These are phyloP conservation scores for Strix aluco DNA, from an alignment of 2,113 vertebrate species.

Conservation along the genomic window DNA sequence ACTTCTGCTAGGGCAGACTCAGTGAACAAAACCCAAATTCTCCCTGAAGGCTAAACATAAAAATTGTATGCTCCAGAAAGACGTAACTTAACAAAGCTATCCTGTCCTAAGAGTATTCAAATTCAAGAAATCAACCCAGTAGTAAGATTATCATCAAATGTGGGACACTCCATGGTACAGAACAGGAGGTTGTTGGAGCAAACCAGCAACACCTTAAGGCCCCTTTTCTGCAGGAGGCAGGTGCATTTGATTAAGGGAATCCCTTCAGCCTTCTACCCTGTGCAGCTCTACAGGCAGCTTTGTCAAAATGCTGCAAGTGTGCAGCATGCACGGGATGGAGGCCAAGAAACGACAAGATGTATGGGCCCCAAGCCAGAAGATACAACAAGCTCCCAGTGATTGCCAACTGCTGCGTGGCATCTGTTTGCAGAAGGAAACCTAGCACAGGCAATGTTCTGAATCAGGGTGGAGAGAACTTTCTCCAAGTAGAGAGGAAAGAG, in stretches of 20 bases:
- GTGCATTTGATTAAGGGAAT: background rate
- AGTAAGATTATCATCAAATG: background rate
- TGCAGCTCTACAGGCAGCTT: background rate
- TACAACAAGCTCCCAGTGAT: background rate
- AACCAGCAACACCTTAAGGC: background rate
- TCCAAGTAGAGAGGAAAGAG: background rate
- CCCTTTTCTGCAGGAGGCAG: background rate
- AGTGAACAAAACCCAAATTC: background rate
- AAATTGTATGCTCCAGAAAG: background rate
- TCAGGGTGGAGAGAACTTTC: background rate
- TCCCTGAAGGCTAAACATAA: background rate
- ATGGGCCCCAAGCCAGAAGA: background rate
- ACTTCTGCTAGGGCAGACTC: background rate
- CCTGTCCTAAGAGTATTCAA: background rate
- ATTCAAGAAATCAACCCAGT: background rate
- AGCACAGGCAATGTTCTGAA: background rate
- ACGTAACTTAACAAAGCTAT: background rate
- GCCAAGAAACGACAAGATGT: background rate
- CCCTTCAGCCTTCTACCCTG: background rate
- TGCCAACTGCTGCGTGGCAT: rapidly evolving
- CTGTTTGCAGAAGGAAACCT: background rate
- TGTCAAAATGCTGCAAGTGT: background rate
- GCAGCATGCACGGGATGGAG: background rate
- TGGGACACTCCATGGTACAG: background rate
- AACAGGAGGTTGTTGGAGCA: background rate